Base-by-base conservation (phyloP, 2,113 vertebrate genomes). In the Prionailurus bengalensis region DNA sequence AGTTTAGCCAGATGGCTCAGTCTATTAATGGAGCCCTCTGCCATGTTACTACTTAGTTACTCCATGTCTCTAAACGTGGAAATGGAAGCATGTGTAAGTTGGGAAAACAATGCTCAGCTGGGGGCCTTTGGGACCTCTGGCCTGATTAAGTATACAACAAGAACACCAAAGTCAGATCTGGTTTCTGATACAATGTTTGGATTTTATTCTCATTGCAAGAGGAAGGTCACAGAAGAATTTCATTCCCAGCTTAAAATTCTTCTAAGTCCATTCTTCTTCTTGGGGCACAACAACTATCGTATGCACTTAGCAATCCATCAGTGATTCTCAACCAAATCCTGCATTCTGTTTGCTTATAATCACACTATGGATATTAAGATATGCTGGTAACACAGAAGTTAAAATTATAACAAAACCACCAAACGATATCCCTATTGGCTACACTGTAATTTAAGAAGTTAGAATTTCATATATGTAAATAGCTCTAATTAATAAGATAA, bases 401-500 rank as follows among this genome's bases (percentile, higher is more conserved):
- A 51, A 80, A 91, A 85, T 33, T 17, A 27, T 71, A 84, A 96
- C 61, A 93, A 36, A 66, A 39, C 25, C 42, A 93, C 61, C 76
- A 51, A 88, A 95, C 79, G 51, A 58, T 25, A 79, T 53, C 58
- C 85, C 78, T 39, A 16, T n/a, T 73, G 61, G 33, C 70, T 85
- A 63, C 1, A 23, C 13, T 33, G 0, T 95, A 89, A 92, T 58
- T 95, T 92, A 94, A 96, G 45, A 78, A 88, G 42, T 94, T 10
- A 97, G 45, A 94, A 78, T 94, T 94, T 78, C 76, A 84, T 39
- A 42, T 66, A 93, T 68, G 36, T 94, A 79, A 83, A 90, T 81
- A 51, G 33, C 21, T 84, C 74, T 96, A 87, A 96, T 92, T 95
- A 96, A 91, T 86, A 68, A 79, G 91, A 94, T 70, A 89, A 91